A percentile compares a stretch with the other conserved stretches of the same genome.
These are phyloP conservation scores for Falco cherrug DNA, from an alignment of 2,797 vertebrate species.

Conservation along the genomic window DNA sequence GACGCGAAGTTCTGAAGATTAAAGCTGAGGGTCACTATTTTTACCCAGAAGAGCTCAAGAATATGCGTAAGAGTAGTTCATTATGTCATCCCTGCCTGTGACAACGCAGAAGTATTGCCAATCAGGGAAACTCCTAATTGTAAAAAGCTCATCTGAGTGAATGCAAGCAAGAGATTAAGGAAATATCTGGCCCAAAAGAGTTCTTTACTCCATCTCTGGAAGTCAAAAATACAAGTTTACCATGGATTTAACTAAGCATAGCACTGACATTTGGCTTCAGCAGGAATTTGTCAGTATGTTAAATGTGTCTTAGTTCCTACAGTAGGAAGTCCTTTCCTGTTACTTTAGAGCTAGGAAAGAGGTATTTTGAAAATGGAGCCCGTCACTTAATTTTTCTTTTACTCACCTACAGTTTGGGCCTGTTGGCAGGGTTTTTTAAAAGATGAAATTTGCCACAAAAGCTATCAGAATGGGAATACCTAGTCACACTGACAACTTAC, in stretches of 20 bases:
- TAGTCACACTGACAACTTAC: conserved; percentile 3
- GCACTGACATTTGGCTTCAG: not conserved
- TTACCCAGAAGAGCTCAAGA: not conserved
- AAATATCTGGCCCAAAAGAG: conserved; percentile 3
- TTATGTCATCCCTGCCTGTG: conserved; percentile 54
- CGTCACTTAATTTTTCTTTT: not conserved
- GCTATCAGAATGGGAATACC: conserved; percentile 3
- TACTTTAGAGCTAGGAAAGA: not conserved
- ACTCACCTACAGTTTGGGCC: not conserved
- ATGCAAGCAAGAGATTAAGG: conserved; percentile 23
- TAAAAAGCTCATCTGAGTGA: conserved; percentile 25
- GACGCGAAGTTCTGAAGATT: conserved; percentile 46
- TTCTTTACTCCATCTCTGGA: not conserved
- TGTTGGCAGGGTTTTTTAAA: not conserved
- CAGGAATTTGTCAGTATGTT: not conserved
- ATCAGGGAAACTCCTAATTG: not conserved
- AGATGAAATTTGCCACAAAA: conserved; percentile 8
- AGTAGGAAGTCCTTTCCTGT: not conserved
- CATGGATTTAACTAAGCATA: not conserved
- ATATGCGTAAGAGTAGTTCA: not conserved
- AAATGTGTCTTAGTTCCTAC: not conserved
- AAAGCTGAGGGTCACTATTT: conserved; percentile 60
- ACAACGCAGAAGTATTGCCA: conserved; percentile 53
- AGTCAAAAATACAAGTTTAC: not conserved
- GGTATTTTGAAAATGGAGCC: not conserved